Evolutionary conservation across 2,113 vertebrate species (phyloP), one percentile per base, ranked within the genome.

Genomic region (Anser brachyrhynchus): DNA sequence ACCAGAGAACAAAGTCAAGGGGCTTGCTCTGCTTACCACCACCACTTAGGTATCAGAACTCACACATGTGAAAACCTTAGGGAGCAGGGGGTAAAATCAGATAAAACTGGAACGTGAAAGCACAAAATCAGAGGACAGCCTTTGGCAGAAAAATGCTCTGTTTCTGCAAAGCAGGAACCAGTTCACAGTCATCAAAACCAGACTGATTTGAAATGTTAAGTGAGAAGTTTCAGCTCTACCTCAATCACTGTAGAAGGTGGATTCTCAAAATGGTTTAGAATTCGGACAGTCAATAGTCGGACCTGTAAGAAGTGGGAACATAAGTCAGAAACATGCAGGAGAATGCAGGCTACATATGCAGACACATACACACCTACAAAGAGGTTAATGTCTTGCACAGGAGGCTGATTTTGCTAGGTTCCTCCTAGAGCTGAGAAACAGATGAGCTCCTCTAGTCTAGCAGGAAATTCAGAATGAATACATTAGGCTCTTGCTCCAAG

Each of bases 231-330:
- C 35, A 96, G 78, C 49, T 90, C 52, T 98, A 99, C 99, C 99
- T 99, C 98, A n/a, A 87, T 22, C 52, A 90, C 85, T 31, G 94
- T 59, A 5, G 98, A 97, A 97, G 99, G 97, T 20, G 75, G 95
- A 33, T 97, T 96, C 82, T 98, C 98, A 96, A 99, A 99, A 93
- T 99, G 98, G 80, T 98, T 99, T 93, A 99, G 98, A 94, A 99
- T 99, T 96, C 99, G 98, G 96, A 99, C 67, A 9, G 99, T 99
- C 95, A 99, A 96, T 7, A 99, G 98, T 12, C 99, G 99, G 89
- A 99, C 98, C 99, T 99, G 93, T 70, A 64, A 25, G 75, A 66
- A 82, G 84, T 20, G 65, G 76, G 96, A 95, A 62, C 9, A 28
- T 3, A 21, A 2, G 41, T 95, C 75, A 95, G 84, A 70, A 44